phyloP scores from a whole-genome alignment of 2,113 vertebrate genomes.

The Archocentrus centrarchus region DNA sequence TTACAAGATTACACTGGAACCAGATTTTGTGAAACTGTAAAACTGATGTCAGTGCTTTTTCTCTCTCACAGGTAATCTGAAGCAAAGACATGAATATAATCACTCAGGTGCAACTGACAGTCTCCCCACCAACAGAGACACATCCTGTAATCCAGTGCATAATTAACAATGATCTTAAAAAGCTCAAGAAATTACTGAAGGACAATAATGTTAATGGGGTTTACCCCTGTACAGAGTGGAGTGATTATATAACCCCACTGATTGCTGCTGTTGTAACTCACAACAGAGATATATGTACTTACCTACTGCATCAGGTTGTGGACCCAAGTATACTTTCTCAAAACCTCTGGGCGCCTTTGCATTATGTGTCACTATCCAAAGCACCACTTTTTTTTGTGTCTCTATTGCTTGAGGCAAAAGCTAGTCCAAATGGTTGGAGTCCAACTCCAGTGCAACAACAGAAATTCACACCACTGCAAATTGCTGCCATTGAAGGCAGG shows the following conservation, averaged over 20 bases:
- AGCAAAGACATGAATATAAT: background rate
- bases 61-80: slow-evolving; percentile 20
- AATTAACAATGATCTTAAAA: background rate
- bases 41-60: background rate
- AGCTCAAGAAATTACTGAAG: slow-evolving; percentile 13
- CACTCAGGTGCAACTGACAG: fast-evolving
- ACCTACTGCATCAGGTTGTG: slow-evolving; percentile 34
- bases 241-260: slow-evolving; percentile 59
- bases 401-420: slow-evolving; percentile 51
- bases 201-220: slow-evolving; percentile 13
- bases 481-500: fast-evolving
- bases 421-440: slow-evolving; percentile 12
- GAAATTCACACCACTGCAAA: fast-evolving
- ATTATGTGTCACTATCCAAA: slow-evolving; percentile 33
- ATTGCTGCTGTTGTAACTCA: slow-evolving; percentile 53
- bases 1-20: too few species aligned
- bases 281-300: slow-evolving; percentile 34
- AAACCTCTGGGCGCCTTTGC: slow-evolving; percentile 16
- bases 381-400: slow-evolving; percentile 25
- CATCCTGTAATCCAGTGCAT: slow-evolving; percentile 58
- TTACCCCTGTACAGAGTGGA: slow-evolving; percentile 7
- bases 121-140: slow-evolving; percentile 9
- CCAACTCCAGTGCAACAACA: fast-evolving
- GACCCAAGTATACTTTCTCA: slow-evolving; percentile 36
- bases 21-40: too few species aligned